Evolutionary conservation across 1,140 invertebrate species (phyloP).

Genomic region (Brachionus koreanus): DNA sequence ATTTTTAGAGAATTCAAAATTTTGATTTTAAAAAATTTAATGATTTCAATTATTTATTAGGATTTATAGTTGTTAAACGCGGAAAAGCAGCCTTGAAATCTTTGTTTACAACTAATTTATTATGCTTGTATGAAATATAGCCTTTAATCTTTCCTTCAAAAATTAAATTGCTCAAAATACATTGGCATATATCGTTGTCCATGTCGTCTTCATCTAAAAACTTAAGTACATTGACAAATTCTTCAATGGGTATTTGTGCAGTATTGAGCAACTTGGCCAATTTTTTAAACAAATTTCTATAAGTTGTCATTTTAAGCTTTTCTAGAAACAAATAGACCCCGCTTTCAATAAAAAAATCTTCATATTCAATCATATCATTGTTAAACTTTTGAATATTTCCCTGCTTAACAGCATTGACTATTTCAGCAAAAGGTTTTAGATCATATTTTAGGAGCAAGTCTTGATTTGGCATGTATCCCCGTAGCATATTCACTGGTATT

Average conservation of each 20-base stretch:
- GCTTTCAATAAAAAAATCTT: constrained; percentile 85
- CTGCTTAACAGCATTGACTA: constrained; percentile 77
- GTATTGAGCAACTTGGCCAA: constrained; percentile 73
- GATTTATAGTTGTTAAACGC: constrained; percentile 50
- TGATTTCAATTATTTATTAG: neutral
- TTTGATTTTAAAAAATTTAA: neutral
- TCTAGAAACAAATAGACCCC: constrained; percentile 95
- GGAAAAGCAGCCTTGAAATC: constrained; percentile 81
- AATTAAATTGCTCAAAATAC: constrained; percentile 92
- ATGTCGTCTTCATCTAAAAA: constrained; percentile 72
- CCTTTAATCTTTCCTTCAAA: constrained; percentile 79
- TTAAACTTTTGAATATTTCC: constrained; percentile 82
- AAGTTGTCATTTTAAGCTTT: constrained; percentile 88
- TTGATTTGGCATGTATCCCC: constrained; percentile 79
- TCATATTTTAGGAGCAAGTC: constrained; percentile 80
- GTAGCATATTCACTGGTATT: constrained; percentile 91
- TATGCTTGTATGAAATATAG: constrained; percentile 93
- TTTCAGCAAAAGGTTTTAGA: constrained; percentile 79
- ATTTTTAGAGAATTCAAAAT: constrained; percentile 46
- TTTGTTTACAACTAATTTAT: constrained; percentile 94
- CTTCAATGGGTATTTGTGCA: constrained; percentile 81
- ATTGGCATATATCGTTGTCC: constrained; percentile 86
- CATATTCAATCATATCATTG: constrained; percentile 75
- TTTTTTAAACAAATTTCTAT: constrained; percentile 93
- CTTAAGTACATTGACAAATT: constrained; percentile 74